Evolutionary conservation across 2,797 vertebrate genomes (phyloP).

Genomic region (Gephyroberyx darwinii): DNA sequence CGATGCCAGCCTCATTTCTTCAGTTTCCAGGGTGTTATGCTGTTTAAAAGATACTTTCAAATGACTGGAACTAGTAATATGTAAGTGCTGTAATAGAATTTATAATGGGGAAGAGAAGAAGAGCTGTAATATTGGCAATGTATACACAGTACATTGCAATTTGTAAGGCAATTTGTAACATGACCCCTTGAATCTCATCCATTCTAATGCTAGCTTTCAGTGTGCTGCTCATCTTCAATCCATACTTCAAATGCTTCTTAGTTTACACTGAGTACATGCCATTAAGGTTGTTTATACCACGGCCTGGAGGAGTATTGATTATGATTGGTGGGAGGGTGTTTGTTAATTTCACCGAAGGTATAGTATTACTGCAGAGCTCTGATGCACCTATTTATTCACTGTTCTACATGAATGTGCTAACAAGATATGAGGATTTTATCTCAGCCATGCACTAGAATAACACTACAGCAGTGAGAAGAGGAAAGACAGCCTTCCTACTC

Average conservation of each 20-base stretch:
- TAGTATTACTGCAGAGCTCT: not conserved
- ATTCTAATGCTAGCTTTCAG: constrained; percentile 18
- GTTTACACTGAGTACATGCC: constrained; percentile 7
- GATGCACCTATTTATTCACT: not conserved
- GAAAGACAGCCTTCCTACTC: too few species aligned
- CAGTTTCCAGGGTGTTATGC: not conserved
- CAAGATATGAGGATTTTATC: not conserved
- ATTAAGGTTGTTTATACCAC: not conserved
- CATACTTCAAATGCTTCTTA: constrained; percentile 9
- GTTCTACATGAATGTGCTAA: too few species aligned
- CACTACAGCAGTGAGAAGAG: not conserved
- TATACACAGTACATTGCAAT: too few species aligned
- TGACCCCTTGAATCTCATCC: constrained; percentile 19
- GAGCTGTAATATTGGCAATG: not conserved
- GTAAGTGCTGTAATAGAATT: not conserved
- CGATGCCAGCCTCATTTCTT: constrained; percentile 14
- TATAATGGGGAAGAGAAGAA: not conserved
- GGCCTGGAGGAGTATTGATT: constrained; percentile 10
- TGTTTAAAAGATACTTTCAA: not conserved
- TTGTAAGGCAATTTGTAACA: constrained; percentile 22
- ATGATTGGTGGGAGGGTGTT: not conserved
- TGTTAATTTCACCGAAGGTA: constrained; percentile 14
- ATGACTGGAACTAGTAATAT: not conserved
- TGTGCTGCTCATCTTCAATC: constrained; percentile 16
- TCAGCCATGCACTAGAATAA: not conserved